Evolutionary conservation across 2,888 invertebrate genomes (phyloP), one percentile per base, ranked within the genome.

Genomic region (Leptopilina myrica): DNA sequence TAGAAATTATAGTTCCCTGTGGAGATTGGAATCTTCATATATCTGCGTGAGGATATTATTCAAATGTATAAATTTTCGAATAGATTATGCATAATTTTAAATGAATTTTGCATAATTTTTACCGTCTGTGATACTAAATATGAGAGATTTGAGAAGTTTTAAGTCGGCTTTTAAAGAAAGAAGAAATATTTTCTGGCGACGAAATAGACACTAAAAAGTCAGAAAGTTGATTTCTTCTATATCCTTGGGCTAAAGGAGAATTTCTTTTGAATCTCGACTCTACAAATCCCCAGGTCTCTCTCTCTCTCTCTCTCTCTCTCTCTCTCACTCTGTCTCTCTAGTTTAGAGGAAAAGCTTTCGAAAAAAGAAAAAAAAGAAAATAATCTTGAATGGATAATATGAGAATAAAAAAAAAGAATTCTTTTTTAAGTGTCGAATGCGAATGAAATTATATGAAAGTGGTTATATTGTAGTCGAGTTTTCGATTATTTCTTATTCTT

Each of bases 81-180:
- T 43, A 43, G 43, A 43, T 43, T 43, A 43, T 43, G 43, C 43
- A 43, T 43, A 43, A 43, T 43, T 56, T 59, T 59, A 59, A 7
- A n/a, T n/a, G n/a, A 5, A n/a, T 59, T 15, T 7, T 7, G n/a
- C 15, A n/a, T 59, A 59, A 59, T 69, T 69, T 53, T 69, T 69
- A 1, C 46, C 2, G 46, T 67, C 67, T 46, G 67, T 20, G 15
- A 15, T 15, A 20, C 46, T 43, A 43, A 43, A 43, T 69, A 5
- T 69, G 7, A 69, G 7, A 69, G 53, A 49, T 53, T 33, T 69
- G 5, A 53, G 53, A 69, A 69, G 69, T 69, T 26, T 49, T 49
- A 69, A 69, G 53, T 53, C 26, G 69, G 69, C 20, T 53, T 69
- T 49, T 53, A 26, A 69, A 69, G 49, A 69, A 69, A 20, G 67